Evolutionary conservation across 2,113 vertebrate species (phyloP), one percentile per base, ranked within the genome.

Genomic region (Varanus salvator): DNA sequence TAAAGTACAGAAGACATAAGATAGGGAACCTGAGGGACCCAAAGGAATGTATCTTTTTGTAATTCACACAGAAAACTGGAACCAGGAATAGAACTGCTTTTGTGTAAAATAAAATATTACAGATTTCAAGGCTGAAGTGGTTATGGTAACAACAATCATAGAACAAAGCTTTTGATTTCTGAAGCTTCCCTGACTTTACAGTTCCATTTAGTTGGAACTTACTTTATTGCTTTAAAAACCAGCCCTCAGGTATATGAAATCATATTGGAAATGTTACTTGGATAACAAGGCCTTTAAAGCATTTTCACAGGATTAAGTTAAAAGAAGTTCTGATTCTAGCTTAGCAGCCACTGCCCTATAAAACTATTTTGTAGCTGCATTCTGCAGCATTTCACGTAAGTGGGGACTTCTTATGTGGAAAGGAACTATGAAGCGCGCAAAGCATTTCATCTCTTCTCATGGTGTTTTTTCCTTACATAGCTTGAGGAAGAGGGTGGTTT

Each of bases 241-340:
- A 89, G 21, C 17, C 74, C n/a, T 83, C 48, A 38, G 31, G 57
- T 52, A n/a, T 50, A 52, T 89, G 81, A 52, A 48, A 84, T 78
- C 48, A 66, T 85, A 89, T 69, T 85, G 23, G 23, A 89, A 84
- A 44, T 77, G 82, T 84, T 60, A 89, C 57, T 76, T 64, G 15
- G 27, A 87, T 69, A 54, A 71, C 25, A 50, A 87, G 77, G 90
- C 86, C 80, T 84, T 83, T 54, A 69, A 89, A 78, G 44, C 8
- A 1, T 52, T 34, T 77, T 77, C 44, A 68, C 29, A 78, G 21
- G 60, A 77, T 89, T 89, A 89, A 84, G 57, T 78, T 89, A 84
- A 84, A 87, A 84, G 80, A 84, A 84, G 57, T 77, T 50, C 38
- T 17, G 29, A 52, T 84, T 77, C 31, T 77, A 27, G 9, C 21